Base-by-base conservation (phyloP, 2,113 vertebrate genomes). In the Drymodes brunneopygia region DNA sequence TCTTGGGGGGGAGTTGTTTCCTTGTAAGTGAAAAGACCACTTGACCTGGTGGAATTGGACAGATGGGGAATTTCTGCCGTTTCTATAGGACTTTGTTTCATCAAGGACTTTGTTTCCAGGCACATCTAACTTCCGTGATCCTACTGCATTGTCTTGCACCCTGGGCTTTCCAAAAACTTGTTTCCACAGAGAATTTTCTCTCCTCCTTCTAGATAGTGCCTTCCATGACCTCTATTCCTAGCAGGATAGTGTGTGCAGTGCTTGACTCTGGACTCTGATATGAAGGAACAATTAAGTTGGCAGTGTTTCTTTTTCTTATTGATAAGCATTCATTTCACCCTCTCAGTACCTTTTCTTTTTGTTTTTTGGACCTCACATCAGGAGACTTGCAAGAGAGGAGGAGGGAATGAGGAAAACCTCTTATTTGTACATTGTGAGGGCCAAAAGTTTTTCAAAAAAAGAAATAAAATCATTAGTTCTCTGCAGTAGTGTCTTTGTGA, bases 221-320 rank as follows among this genome's bases (percentile, higher is more conserved):
- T 72, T 44, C 29, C 45, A 15, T 50, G 4, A 4, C 45, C 56
- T 83, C 67, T 70, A 0, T 74, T 84, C 45, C 36, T 54, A 15
- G 50, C 2, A 8, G 58, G 50, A 45, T 4, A n/a, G 4, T 0
- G 0, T 6, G 6, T 77, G 62, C 19, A 25, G 29, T 58, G 33
- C 86, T 70, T 62, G 28, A 7, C 33, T 88, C 44, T 74, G 51
- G 33, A 51, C 60, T 86, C 28, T 42, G 4, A 58, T 73, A n/a
- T 2, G 2, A 84, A 67, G 48, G 10, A 88, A 53, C 18, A 35
- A 47, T 78, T 23, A 48, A 71, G 15, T 25, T 84, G 15, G 19
- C 47, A 47, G 9, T 62, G 44, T 64, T 92, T 81, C 15, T 60
- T 61, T 80, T 70, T 58, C 17, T 5, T 78, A 6, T 60, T 51